These are phyloP conservation scores for Murina feae DNA, from an alignment of 2,113 vertebrate species.

Conservation along the genomic window DNA sequence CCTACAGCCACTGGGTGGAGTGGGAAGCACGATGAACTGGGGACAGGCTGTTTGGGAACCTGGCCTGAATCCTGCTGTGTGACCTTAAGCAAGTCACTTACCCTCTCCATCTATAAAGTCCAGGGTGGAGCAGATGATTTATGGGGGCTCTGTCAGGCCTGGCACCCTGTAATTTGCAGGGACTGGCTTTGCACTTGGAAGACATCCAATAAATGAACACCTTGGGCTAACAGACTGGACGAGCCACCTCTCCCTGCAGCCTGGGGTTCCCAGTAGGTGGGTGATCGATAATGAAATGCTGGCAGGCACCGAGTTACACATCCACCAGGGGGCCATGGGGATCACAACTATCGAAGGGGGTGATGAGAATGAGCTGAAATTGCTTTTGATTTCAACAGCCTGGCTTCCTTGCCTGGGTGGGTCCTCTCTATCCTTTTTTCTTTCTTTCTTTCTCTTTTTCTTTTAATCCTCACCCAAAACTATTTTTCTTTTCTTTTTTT, in stretches of 20 bases:
- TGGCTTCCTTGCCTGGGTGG: not conserved
- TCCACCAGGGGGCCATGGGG: not conserved
- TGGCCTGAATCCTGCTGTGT: not conserved
- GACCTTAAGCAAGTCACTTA: slow-evolving; percentile 35
- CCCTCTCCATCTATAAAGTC: not conserved
- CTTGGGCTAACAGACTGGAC: not conserved
- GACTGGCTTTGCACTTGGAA: not conserved
- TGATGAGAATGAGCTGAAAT: not conserved
- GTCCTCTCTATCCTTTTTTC: not conserved
- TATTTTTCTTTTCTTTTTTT: too few relatives aligned
- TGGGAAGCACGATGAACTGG: not conserved
- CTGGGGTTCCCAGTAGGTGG: not conserved
- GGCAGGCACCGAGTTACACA: not conserved
- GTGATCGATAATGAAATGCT: not conserved
- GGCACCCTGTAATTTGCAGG: not conserved
- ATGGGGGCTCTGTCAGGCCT: not conserved
- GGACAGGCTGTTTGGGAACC: not conserved
- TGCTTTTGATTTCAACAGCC: not conserved
- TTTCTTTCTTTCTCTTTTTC: too few relatives aligned
- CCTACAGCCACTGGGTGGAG: not conserved
- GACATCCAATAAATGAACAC: not conserved
- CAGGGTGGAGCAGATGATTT: not conserved
- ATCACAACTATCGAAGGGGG: not conserved
- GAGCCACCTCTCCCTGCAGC: not conserved
- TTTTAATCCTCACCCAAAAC: too few relatives aligned